A percentile compares a stretch with the other conserved stretches of the same genome.
phyloP scores from a whole-genome alignment of 1,140 invertebrate genomes.

The Papilio polyxenes region DNA sequence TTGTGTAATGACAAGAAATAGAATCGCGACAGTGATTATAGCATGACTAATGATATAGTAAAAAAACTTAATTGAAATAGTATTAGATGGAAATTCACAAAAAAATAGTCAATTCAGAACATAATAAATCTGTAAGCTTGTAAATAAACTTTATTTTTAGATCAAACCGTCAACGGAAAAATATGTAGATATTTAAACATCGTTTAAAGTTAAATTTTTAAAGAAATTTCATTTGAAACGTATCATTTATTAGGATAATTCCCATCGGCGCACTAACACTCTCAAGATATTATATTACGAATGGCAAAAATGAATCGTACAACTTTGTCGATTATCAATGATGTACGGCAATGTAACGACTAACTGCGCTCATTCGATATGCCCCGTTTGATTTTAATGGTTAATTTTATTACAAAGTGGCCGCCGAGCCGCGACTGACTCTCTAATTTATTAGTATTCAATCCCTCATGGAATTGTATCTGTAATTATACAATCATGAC shows the following conservation, averaged over 20 bases:
- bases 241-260: conserved; percentile 15
- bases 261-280: conserved; percentile 36
- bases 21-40: too few species aligned
- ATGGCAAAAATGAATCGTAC: conserved; percentile 61
- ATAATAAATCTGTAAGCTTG: too few species aligned
- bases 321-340: conserved; percentile 55
- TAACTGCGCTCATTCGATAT: conserved; percentile 60
- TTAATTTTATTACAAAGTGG: conserved; percentile 55
- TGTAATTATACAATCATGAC: conserved; percentile 24
- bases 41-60: too few species aligned
- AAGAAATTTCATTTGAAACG: not conserved
- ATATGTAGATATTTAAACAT: not conserved
- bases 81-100: too few species aligned
- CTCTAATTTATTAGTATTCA: conserved; percentile 35
- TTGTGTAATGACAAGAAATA: too few species aligned
- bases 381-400: conserved; percentile 65
- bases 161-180: too few species aligned
- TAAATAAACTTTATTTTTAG: too few species aligned
- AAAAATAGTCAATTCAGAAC: too few species aligned
- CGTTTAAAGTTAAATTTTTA: not conserved
- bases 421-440: conserved; percentile 41
- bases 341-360: conserved; percentile 49
- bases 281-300: conserved; percentile 60
- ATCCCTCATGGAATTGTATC: conserved; percentile 31
- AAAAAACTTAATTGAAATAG: too few species aligned